phyloP scores from a whole-genome alignment of 2,888 invertebrate species.

The Nomada fabriciana region DNA sequence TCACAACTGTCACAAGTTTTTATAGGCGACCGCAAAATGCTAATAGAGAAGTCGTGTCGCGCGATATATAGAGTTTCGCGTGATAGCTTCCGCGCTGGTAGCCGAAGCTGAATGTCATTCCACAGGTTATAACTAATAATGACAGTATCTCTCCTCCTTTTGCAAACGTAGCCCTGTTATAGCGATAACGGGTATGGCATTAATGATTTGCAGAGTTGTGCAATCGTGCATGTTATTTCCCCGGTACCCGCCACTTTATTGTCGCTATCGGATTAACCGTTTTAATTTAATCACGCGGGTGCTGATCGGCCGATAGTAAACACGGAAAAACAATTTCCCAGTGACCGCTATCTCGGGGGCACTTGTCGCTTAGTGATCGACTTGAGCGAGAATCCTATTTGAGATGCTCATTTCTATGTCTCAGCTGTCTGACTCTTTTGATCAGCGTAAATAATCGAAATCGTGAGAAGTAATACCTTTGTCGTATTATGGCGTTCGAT shows the following conservation, averaged over 20 bases:
- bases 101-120: slow-evolving; percentile 52
- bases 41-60: slow-evolving; percentile 46
- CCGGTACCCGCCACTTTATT: slow-evolving; percentile 73
- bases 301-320: slow-evolving; percentile 77
- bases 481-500: neutral
- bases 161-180: slow-evolving; percentile 47
- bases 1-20: slow-evolving; percentile 27
- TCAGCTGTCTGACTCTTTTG: slow-evolving; percentile 30
- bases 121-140: slow-evolving; percentile 65
- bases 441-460: slow-evolving; percentile 25
- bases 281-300: slow-evolving; percentile 79
- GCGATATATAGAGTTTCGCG: slow-evolving; percentile 42
- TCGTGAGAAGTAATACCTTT: neutral
- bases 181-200: slow-evolving; percentile 63
- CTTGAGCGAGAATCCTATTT: slow-evolving; percentile 66
- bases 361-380: slow-evolving; percentile 67
- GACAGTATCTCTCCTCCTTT: slow-evolving; percentile 55
- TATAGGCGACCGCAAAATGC: slow-evolving; percentile 22
- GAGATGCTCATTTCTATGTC: slow-evolving; percentile 51
- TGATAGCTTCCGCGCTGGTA: slow-evolving; percentile 29
- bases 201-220: slow-evolving; percentile 71
- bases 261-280: slow-evolving; percentile 79
- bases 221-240: slow-evolving; percentile 74
- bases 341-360: slow-evolving; percentile 70
- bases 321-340: slow-evolving; percentile 79